Percentiles rank a stretch among this genome's conserved stretches.
phyloP scores from a whole-genome alignment of 2,113 vertebrate species.

The Oreamnos americanus region DNA sequence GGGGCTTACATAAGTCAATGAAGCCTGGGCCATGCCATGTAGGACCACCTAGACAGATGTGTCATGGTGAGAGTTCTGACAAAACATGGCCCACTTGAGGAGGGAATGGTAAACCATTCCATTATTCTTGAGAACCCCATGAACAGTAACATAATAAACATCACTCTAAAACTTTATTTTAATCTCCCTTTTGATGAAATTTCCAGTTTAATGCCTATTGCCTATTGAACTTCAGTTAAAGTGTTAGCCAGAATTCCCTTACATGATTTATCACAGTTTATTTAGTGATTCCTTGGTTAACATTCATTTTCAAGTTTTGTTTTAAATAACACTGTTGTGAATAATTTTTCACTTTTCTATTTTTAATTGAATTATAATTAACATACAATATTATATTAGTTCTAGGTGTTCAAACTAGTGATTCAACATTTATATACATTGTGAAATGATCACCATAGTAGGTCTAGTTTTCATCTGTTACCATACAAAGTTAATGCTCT shows the following conservation, averaged over 20 bases:
- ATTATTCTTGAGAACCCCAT: neutral
- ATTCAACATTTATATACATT: neutral
- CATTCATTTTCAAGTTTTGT: neutral
- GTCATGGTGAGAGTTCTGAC: neutral
- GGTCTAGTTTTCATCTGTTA: neutral
- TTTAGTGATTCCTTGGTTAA: neutral
- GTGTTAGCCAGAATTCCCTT: neutral
- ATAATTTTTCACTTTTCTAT: neutral
- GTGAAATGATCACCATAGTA: neutral
- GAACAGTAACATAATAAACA: neutral
- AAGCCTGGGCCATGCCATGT: neutral
- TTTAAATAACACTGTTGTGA: neutral
- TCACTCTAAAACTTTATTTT: neutral
- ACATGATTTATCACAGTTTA: neutral
- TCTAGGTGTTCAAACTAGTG: neutral
- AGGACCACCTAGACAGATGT: neutral
- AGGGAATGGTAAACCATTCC: neutral
- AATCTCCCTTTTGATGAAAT: neutral
- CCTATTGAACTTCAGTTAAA: neutral
- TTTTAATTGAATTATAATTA: neutral
- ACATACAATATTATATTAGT: neutral
- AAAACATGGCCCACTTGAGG: neutral
- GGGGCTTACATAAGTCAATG: neutral
- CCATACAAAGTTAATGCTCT: neutral
- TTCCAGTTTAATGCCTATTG: neutral